Base-by-base conservation (phyloP, 1,140 invertebrate genomes). In the Solenopsis fugax region DNA sequence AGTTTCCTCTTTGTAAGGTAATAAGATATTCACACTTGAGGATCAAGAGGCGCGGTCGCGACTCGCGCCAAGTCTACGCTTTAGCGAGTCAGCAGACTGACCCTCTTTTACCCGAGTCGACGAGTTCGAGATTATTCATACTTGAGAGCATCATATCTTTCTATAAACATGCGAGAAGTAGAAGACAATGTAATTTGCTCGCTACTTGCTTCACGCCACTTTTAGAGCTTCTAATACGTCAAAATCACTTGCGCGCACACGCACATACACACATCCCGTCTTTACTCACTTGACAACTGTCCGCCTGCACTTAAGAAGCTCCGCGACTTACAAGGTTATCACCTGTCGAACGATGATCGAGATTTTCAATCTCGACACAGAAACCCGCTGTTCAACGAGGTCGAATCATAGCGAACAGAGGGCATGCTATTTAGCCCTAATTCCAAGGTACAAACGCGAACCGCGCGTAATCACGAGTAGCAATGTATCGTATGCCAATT, bases 211-310 rank as follows among this genome's bases (percentile, higher is more conserved):
- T 56, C 78, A 4, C 78, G 16, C 9, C 16, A 24, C 10, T 73
- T 69, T 34, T 16, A n/a, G 6, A 50, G 65, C 52, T 72, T 73
- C 78, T 58, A 69, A 80, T 34, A 24, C 24, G 13, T 21, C 78
- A 24, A 45, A 41, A 72, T 34, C 52, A 45, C 24, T 71, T 41
- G 29, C 65, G n/a, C 37, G 2, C 29, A 2, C 29, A 2, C 29
- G 29, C 29, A 29, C 29, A 29, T 2, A 29, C 29, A 29, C 29
- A 29, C 29, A 1, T 29, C 37, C n/a, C 13, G 78, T 73, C 52
- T 82, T 58, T 10, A 58, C 21, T 72, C 52, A 82, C 78, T 73
- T 73, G 24, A 82, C 67, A 73, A 82, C 18, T 34, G 67, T n/a
- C 24, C 41, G 54, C 16, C 67, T 58, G n/a, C n/a, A 6, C 50